Conservation (phyloP, 1,140 invertebrate species). For the Eumeta japonica region DNA sequence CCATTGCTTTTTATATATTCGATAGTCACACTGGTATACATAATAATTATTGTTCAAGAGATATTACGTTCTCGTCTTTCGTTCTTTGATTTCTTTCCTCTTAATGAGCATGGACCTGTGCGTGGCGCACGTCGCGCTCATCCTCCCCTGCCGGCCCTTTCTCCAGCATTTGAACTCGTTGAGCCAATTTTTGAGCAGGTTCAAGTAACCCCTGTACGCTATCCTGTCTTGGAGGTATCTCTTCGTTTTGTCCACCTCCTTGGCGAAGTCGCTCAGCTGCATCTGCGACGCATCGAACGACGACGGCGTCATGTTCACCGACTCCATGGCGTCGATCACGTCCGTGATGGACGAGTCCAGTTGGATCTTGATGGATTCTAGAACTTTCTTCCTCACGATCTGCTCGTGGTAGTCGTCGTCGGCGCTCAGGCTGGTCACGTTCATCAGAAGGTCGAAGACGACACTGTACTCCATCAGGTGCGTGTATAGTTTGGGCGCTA, state of each 20-base stretch:
- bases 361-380: slow-evolving; percentile 23
- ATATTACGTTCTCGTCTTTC: too few species aligned
- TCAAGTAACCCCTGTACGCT: slow-evolving; percentile 38
- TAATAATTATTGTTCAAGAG: too few species aligned
- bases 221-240: slow-evolving; percentile 41
- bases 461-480: slow-evolving; percentile 32
- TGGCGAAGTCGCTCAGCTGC: slow-evolving; percentile 11
- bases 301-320: slow-evolving; percentile 22
- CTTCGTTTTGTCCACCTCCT: slow-evolving; percentile 27
- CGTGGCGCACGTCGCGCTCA: slow-evolving; percentile 13
- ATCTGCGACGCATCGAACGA: slow-evolving; percentile 24
- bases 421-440: slow-evolving; percentile 29
- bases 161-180: slow-evolving; percentile 39
- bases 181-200: slow-evolving; percentile 43
- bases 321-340: slow-evolving; percentile 33
- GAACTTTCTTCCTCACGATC: slow-evolving; percentile 27
- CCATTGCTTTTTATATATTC: too few species aligned
- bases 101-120: slow-evolving; percentile 30
- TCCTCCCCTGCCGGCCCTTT: slow-evolving; percentile 16
- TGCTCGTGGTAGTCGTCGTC: slow-evolving; percentile 33
- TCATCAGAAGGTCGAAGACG: slow-evolving; percentile 32
- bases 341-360: slow-evolving; percentile 34
- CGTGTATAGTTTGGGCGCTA: slow-evolving; percentile 42
- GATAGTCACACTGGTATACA: too few species aligned
- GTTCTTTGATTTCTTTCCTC: slow-evolving; percentile 24